Evolutionary conservation across 92 coral and sea anemone genomes (phyloP).

Genomic region (Anthopleura xanthogrammica): DNA sequence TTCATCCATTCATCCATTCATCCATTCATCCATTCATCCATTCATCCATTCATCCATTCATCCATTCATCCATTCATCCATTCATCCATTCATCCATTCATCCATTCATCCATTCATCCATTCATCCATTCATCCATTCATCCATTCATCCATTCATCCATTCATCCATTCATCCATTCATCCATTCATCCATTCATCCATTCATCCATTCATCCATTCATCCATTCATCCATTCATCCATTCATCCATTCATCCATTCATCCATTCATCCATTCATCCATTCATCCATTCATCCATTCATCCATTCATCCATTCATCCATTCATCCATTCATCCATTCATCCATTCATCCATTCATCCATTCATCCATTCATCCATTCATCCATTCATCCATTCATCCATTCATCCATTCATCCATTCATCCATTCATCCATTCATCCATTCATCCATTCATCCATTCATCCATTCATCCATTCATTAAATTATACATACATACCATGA

Average conservation of each 20-base stretch:
- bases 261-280: not conserved
- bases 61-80: not conserved
- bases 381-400: too few species aligned
- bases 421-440: not conserved
- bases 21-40: not conserved
- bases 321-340: not conserved
- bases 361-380: too few species aligned
- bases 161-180: not conserved
- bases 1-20: not conserved
- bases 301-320: not conserved
- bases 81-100: not conserved
- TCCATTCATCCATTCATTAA: not conserved
- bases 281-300: not conserved
- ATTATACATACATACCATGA: not conserved
- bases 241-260: not conserved
- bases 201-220: not conserved
- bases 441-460: not conserved
- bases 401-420: too few species aligned
- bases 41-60: not conserved
- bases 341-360: not conserved
- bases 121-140: not conserved
- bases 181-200: not conserved
- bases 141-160: not conserved
- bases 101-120: not conserved
- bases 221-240: not conserved